Evolutionary conservation across 2,888 invertebrate genomes (phyloP), one percentile per base, ranked within the genome.

Genomic region (Ophioninae sp.): DNA sequence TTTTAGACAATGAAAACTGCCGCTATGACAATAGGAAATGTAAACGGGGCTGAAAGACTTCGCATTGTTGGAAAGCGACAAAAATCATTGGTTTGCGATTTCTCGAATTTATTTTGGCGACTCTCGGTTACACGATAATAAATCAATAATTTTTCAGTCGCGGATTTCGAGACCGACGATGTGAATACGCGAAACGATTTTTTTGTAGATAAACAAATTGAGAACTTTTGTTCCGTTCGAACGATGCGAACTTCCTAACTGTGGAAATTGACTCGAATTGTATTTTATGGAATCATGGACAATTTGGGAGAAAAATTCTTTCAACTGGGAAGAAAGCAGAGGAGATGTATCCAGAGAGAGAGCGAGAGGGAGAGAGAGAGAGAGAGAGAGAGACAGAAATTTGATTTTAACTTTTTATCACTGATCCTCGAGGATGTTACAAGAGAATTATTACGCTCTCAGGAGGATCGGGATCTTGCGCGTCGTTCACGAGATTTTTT

Each of bases 11-110:
- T 61, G 85, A 82, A 83, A 88, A 90, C 89, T 89, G 89, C 89
- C 89, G 89, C 86, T 88, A 87, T 87, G 89, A 89, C 87, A 89
- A 89, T 89, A 89, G 88, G 51, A 86, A 85, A 67, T 79, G 78
- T 77, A 67, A 74, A 30, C 30, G 30, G 3, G 30, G 30, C 30
- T 30, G 30, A 30, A 30, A 30, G 3, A 30, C 30, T 30, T 3
- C 3, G 30, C 30, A 30, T 30, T 3, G 30, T 30, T 30, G 30
- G 30, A 30, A 30, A 1, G 30, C 30, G 30, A 30, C 30, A 30
- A 30, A 30, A 30, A 30, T 30, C 3, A 30, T 30, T 2, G 30
- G 1, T 30, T 30, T 30, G 1, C 30, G 3, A 30, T 30, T 30
- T 30, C 30, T 30, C 30, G 30, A 51, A 51, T 51, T 67, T 41